Percentiles rank a stretch among this genome's conserved stretches.
Conservation (phyloP, 37 sponge, comb jelly and placozoan species). For the Cliona cf. orientalis region DNA sequence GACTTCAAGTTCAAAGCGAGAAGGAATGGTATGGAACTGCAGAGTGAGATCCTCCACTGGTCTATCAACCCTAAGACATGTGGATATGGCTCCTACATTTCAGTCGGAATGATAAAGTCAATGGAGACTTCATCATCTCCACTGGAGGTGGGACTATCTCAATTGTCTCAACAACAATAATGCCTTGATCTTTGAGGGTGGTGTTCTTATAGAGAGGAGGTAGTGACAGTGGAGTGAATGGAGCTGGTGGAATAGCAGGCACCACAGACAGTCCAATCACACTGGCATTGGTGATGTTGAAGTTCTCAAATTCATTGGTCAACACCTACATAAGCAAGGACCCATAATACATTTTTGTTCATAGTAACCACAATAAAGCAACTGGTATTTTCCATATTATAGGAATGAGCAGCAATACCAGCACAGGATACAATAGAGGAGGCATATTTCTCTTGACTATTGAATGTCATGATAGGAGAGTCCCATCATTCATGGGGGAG, state of each 20-base stretch:
- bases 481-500: no score
- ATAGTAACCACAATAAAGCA: no score
- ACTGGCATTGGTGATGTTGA: slow-evolving; percentile 65
- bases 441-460: no score
- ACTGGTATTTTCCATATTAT: neutral
- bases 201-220: slow-evolving; percentile 64
- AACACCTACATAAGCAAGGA: slow-evolving; percentile 56
- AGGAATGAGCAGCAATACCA: no score
- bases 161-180: slow-evolving; percentile 18
- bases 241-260: slow-evolving; percentile 51
- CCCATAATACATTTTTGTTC: no score
- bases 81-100: slow-evolving; percentile 68
- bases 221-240: slow-evolving; percentile 57
- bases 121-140: neutral
- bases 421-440: no score
- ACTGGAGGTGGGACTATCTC: neutral
- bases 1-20: slow-evolving; percentile 14
- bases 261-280: slow-evolving; percentile 38
- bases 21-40: slow-evolving; percentile 54
- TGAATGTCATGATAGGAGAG: no score
- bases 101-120: slow-evolving; percentile 26
- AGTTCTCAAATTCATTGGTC: slow-evolving; percentile 29
- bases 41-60: slow-evolving; percentile 49
- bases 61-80: slow-evolving; percentile 65
- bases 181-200: neutral